Evolutionary conservation across 2,888 invertebrate genomes (phyloP).

Genomic region (Apamea crenata): DNA sequence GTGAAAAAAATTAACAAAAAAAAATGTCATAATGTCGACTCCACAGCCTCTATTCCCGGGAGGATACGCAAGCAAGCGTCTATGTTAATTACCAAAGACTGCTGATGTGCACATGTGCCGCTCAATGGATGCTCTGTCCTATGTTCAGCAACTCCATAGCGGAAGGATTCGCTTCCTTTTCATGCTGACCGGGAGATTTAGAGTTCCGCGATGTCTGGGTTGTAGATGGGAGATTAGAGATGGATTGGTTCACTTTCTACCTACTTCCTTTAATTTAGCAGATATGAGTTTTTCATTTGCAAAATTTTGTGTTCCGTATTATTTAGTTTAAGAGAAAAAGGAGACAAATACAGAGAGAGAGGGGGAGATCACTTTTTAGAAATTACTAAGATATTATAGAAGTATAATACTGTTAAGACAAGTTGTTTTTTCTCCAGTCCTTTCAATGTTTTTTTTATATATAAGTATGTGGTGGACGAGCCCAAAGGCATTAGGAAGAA

Average conservation of each 20-base stretch:
- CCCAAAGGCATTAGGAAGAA: too few relatives aligned
- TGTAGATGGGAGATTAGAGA: not conserved
- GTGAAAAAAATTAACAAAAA: too few relatives aligned
- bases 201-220: slow-evolving; percentile 10
- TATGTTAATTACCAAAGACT: slow-evolving; percentile 88
- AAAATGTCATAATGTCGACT: slow-evolving; percentile 57
- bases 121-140: slow-evolving; percentile 70
- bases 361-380: not conserved
- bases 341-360: not conserved
- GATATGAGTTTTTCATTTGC: too few relatives aligned
- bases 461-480: not conserved
- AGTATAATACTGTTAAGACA: not conserved
- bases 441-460: not conserved
- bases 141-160: slow-evolving; percentile 44
- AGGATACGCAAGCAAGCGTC: slow-evolving; percentile 82
- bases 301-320: too few relatives aligned
- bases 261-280: not conserved
- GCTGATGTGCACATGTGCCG: slow-evolving; percentile 78
- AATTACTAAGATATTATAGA: not conserved
- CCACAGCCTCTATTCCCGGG: slow-evolving; percentile 72
- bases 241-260: not conserved
- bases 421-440: not conserved
- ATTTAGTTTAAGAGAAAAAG: not conserved
- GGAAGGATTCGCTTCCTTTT: slow-evolving; percentile 67
- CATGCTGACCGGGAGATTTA: slow-evolving; percentile 41